Base-by-base conservation (phyloP, 64 coral and sea anemone genomes). In the Montipora cactus region DNA sequence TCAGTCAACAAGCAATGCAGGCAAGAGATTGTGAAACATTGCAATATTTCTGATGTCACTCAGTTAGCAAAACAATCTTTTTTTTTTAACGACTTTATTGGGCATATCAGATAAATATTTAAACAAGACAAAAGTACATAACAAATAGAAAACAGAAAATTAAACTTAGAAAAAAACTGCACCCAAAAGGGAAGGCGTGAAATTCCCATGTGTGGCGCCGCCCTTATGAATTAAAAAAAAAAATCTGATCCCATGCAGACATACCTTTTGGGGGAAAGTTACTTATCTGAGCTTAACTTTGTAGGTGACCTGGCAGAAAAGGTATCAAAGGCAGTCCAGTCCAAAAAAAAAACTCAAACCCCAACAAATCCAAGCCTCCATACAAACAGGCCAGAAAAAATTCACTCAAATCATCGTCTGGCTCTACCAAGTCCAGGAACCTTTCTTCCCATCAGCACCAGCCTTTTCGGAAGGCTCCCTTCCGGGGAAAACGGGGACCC, bases 281-380 rank as follows among this genome's bases (percentile, higher is more conserved):
- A 25, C 25, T 25, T 25, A 25, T 25, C 25, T 25, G 25, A 25
- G 25, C 25, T 25, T 25, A 37, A 37, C 28, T 37, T 84, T 84
- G 81, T 84, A 8, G 81, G 23, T 5, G 81, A 84, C 7, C 23
- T 68, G 13, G 81, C 81, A 11, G 81, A 68, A 25, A 82, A 84
- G 7, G 59, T 84, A 37, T 49, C 23, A 16, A 67, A 66, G 11
- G 81, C 81, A 10, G 44, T 77, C 8, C 44, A 77, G 44, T 47
- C 37, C 46, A 77, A 77, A 16, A 77, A 16, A 77, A 77, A 14
- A 77, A 47, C 44, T 45, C 75, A 77, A 77, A 37, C 75, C 37
- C 37, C 37, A 37, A 37, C 37, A 37, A 37, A 37, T 37, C 37
- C 37, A 37, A 37, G 37, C 0, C 0, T 2, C 37, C 37, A 37